Conservation (phyloP, 1,140 invertebrate genomes). For the Drosophila prosaltans region DNA sequence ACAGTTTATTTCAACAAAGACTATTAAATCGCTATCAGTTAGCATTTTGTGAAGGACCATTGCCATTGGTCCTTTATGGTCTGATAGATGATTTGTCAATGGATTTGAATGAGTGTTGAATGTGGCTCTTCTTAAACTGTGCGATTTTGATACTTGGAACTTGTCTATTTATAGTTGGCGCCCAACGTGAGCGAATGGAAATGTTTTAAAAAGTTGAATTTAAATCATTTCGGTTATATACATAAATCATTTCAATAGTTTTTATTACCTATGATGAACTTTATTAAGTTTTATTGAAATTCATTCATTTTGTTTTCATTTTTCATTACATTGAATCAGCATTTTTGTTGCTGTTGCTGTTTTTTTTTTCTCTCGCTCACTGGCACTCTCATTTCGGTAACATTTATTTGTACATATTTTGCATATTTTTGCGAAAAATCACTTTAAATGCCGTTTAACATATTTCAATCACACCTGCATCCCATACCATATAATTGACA, state of each 20-base stretch:
- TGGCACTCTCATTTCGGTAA: background rate
- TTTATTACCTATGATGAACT: background rate
- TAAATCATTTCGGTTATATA: background rate
- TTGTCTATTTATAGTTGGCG: background rate
- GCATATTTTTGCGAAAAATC: constrained; percentile 46
- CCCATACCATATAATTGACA: background rate
- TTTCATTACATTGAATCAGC: constrained; percentile 5
- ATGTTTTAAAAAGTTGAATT: background rate
- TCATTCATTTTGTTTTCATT: background rate
- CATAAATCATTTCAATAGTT: background rate
- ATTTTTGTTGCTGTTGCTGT: background rate
- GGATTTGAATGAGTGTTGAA: background rate
- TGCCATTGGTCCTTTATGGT: too few species aligned
- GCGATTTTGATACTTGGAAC: background rate
- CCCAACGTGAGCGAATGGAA: background rate
- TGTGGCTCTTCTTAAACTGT: background rate
- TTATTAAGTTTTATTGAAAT: constrained; percentile 5
- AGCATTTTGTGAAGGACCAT: background rate
- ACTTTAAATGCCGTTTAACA: constrained; percentile 48
- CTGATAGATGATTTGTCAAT: background rate
- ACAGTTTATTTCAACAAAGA: background rate
- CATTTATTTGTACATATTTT: constrained; percentile 28
- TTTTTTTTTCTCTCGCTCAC: too few species aligned
- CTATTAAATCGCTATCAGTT: background rate
- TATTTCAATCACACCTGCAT: constrained; percentile 29